Conservation (phyloP, 2,888 invertebrate species). For the Nomada ferruginata region DNA sequence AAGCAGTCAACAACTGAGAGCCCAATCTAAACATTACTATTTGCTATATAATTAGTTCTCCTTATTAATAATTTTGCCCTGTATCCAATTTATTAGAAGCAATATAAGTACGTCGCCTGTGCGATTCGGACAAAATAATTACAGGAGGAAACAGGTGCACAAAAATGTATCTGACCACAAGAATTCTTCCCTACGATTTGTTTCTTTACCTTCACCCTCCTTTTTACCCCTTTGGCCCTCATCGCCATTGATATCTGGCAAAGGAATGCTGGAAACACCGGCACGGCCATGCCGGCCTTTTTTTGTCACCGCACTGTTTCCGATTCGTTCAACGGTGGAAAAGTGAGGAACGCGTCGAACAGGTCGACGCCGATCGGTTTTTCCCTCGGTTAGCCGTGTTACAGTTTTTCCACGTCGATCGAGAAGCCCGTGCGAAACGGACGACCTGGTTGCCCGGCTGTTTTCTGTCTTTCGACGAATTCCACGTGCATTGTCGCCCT, state of each 20-base stretch:
- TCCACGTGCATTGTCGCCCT: not conserved
- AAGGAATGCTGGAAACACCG: constrained; percentile 13
- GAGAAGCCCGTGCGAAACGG: constrained; percentile 10
- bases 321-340: constrained; percentile 18
- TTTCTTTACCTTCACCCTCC: constrained; percentile 34
- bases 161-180: not conserved
- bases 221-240: constrained; percentile 12
- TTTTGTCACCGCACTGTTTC: not conserved
- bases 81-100: no score
- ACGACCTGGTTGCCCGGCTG: constrained; percentile 2
- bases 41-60: no score
- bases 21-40: no score
- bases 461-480: not conserved
- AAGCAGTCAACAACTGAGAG: no score
- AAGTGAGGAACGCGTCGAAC: constrained; percentile 9
- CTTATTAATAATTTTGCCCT: no score
- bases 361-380: constrained; percentile 15
- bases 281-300: not conserved
- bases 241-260: constrained; percentile 13
- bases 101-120: no score
- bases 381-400: not conserved
- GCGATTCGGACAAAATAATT: no score
- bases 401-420: constrained; percentile 11
- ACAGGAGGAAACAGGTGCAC: no score
- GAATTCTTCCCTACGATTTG: constrained; percentile 51